Base-by-base conservation (phyloP, 2,113 vertebrate genomes). In the Synchiropus splendidus region DNA sequence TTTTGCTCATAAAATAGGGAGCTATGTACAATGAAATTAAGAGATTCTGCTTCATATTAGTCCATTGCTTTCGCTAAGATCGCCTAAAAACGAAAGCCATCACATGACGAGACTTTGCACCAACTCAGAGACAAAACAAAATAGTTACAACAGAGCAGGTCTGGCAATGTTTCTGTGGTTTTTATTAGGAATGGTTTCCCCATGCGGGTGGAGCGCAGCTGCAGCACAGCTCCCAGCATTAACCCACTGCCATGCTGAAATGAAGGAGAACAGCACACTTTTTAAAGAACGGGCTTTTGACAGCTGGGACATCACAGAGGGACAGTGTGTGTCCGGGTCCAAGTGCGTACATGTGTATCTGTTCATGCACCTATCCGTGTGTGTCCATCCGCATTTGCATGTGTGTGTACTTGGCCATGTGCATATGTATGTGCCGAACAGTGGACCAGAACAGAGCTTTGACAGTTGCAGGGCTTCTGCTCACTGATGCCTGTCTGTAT, bases 221-320 rank as follows among this genome's bases (percentile, higher is more conserved):
- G 54, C 62, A 56, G 58, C 53, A 36, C 45, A 43, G 41, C 44
- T 27, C 48, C 67, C 51, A 65, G 57, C 58, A 67, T n/a, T n/a
- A n/a, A n/a, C n/a, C n/a, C n/a, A n/a, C n/a, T n/a, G n/a, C n/a
- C n/a, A n/a, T n/a, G n/a, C 60, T 58, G 61, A 70, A 58, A 74
- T 48, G 12, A 61, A 40, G 33, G 16, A 53, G 45, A 75, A 69
- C 81, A 83, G 84, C 81, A 82, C 86, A 87, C 88, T 92, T 87
- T 86, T 96, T 91, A 94, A 92, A 92, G 89, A 83, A 87, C 89
- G 88, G 86, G 78, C 81, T 90, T 93, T 88, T 92, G 89, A 91
- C 89, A 92, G 90, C 87, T 90, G 90, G 88, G 87, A 89, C 87
- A 88, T 85, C 88, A 83, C 83, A 80, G 85, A 87, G 88, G 86